These are phyloP conservation scores for Steatornis caripensis DNA, from an alignment of 2,113 vertebrate species.

Conservation along the genomic window DNA sequence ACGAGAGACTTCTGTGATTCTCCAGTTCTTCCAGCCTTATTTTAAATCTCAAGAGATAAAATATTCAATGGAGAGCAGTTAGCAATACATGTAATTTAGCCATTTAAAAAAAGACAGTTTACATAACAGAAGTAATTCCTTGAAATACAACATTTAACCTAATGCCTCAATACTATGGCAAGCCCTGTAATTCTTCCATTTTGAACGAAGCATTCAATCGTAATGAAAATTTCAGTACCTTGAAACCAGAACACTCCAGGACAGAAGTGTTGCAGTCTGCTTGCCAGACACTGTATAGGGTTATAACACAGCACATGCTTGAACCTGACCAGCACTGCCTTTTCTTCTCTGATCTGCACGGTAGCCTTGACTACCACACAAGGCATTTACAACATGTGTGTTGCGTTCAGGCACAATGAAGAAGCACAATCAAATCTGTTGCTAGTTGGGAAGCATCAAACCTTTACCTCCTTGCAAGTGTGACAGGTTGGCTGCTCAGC, in stretches of 20 bases:
- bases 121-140: not conserved
- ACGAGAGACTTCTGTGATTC: not conserved
- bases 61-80: not conserved
- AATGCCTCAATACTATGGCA: not conserved
- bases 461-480: not conserved
- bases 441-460: not conserved
- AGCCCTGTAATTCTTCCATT: not conserved
- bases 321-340: not conserved
- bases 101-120: not conserved
- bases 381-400: not conserved
- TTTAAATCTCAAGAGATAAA: not conserved
- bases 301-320: not conserved
- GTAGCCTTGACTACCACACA: not conserved
- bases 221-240: slow-evolving; percentile 43
- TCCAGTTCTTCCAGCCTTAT: not conserved
- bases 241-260: slow-evolving; percentile 25
- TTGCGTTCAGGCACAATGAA: not conserved
- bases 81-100: not conserved
- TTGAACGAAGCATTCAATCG: not conserved
- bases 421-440: not conserved
- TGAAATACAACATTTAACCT: not conserved
- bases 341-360: not conserved
- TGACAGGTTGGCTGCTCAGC: not conserved
- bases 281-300: not conserved
- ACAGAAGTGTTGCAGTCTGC: not conserved